Percentiles rank a stretch among this genome's conserved stretches.
Evolutionary conservation across 2,113 vertebrate species (phyloP).

Genomic region (Peromyscus polionotus): DNA sequence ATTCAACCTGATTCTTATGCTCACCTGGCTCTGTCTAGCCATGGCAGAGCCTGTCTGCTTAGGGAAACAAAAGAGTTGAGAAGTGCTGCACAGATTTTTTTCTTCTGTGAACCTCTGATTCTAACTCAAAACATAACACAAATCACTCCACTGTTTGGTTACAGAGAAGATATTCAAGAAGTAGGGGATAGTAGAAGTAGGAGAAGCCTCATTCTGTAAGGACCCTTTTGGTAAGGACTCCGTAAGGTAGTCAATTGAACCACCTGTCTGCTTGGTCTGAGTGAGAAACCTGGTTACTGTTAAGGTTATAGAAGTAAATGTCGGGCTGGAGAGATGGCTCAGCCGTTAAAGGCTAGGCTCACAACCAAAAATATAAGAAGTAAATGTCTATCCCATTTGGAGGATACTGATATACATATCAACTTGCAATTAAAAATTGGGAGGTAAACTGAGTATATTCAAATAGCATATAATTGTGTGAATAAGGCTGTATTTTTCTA

Average conservation of each 20-base stretch:
- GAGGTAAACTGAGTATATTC: not conserved
- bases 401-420: not conserved
- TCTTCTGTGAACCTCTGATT: not conserved
- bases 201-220: not conserved
- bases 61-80: not conserved
- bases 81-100: not conserved
- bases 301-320: slow-evolving; percentile 27
- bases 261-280: not conserved
- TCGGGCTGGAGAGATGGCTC: not conserved
- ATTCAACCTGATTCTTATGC: not conserved
- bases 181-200: not conserved
- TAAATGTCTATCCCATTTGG: not conserved
- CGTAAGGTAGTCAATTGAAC: not conserved
- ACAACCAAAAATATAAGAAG: not conserved
- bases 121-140: slow-evolving; percentile 5
- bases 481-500: not conserved
- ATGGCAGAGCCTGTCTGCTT: not conserved
- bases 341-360: too few species aligned
- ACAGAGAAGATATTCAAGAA: not conserved
- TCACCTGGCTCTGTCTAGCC: not conserved
- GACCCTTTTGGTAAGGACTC: not conserved
- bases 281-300: not conserved
- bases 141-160: slow-evolving; percentile 29
- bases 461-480: not conserved
- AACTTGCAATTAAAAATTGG: not conserved